Conservation (phyloP, 1,140 invertebrate species). For the Helicorthomorpha holstii region DNA sequence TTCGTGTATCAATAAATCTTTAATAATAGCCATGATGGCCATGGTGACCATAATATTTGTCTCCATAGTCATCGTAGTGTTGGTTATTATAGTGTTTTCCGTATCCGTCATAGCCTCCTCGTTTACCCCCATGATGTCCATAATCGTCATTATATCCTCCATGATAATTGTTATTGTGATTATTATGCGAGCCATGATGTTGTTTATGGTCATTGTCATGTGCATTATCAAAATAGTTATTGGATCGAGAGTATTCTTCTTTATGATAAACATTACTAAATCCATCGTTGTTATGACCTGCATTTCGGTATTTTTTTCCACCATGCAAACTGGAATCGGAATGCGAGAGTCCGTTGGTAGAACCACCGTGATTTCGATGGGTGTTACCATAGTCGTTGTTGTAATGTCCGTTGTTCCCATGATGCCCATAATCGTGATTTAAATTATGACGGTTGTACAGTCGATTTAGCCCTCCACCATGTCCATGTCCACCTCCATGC, state of each 20-base stretch:
- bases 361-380: not conserved
- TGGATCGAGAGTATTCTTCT: not conserved
- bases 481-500: not conserved
- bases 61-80: not conserved
- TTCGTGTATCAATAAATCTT: too few relatives aligned
- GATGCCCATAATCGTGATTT: not conserved
- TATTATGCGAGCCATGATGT: not conserved
- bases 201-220: not conserved
- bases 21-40: conserved; percentile 1
- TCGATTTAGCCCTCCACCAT: not conserved
- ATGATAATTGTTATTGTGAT: not conserved
- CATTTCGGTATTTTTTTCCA: not conserved
- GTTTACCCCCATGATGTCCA: not conserved
- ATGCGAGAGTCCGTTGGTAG: too few relatives aligned
- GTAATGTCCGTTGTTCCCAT: not conserved
- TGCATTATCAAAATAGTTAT: not conserved
- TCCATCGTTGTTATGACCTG: not conserved
- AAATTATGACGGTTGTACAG: not conserved
- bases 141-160: not conserved
- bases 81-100: not conserved
- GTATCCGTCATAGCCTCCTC: too few relatives aligned
- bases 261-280: conserved; percentile 2
- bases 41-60: not conserved
- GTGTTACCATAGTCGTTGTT: not conserved
- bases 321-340: not conserved